Conservation (phyloP, 2,888 invertebrate genomes). For the Ashinkailepas kermadecensis region DNA sequence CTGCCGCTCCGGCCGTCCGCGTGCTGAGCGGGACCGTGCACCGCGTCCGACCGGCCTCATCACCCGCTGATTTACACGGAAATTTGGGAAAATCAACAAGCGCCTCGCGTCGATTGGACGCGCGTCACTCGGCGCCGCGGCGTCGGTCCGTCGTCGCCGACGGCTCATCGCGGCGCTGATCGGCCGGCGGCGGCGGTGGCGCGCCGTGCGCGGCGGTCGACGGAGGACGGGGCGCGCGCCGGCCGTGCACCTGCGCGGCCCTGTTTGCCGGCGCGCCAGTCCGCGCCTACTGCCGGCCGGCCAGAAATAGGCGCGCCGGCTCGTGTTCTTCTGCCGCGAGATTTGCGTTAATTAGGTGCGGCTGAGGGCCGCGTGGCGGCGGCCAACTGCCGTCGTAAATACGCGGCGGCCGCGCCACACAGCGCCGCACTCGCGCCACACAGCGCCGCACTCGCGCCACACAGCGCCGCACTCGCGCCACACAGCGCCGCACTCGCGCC, state of each 20-base stretch:
- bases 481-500: neutral
- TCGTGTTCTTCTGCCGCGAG: neutral
- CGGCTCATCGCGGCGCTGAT: neutral
- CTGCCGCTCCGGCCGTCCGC: neutral
- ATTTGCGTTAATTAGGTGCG: constrained; percentile 21
- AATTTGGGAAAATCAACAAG: constrained; percentile 10
- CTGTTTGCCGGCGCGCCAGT: neutral
- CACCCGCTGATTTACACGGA: neutral
- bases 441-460: neutral
- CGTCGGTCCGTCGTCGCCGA: neutral
- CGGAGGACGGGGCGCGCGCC: neutral
- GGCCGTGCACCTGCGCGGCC: neutral
- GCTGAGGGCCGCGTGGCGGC: neutral
- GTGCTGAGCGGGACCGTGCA: neutral
- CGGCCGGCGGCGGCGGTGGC: neutral
- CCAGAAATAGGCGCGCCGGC: constrained; percentile 7
- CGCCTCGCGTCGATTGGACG: neutral
- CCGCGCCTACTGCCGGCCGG: neutral
- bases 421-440: neutral
- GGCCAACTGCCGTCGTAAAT: neutral
- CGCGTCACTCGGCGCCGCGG: neutral
- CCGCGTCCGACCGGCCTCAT: neutral
- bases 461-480: neutral
- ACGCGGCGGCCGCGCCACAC: neutral
- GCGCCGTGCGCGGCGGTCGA: neutral